Conservation (phyloP, 2,113 vertebrate species). For the Heterotis niloticus region DNA sequence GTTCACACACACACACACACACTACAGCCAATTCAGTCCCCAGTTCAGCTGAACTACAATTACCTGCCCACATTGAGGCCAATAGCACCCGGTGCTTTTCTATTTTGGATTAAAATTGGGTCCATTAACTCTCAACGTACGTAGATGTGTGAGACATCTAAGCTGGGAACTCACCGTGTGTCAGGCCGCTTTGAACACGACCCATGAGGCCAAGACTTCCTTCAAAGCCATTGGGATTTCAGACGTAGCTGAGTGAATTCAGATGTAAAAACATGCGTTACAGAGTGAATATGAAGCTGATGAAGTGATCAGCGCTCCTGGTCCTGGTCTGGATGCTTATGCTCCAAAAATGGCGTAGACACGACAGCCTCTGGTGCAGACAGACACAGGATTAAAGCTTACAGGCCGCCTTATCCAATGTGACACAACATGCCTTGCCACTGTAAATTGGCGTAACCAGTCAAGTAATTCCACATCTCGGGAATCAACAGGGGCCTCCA, state of each 20-base stretch:
- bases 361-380: background rate
- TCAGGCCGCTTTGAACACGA: background rate
- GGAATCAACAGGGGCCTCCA: background rate
- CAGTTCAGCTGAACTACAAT: too few species aligned
- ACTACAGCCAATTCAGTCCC: too few species aligned
- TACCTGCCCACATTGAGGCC: background rate
- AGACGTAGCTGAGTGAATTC: background rate
- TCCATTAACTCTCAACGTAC: background rate
- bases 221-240: background rate
- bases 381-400: background rate
- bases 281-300: background rate
- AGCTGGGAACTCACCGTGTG: background rate
- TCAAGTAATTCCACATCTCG: conserved; percentile 4
- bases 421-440: background rate
- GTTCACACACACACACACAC: too few species aligned
- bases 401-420: background rate
- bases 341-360: background rate
- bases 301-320: background rate
- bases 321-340: background rate
- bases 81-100: background rate
- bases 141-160: background rate
- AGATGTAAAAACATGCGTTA: background rate
- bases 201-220: background rate
- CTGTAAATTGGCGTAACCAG: background rate
- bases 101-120: background rate